A percentile compares a stretch with the other conserved stretches of the same genome.
These are phyloP conservation scores for Archegozetes longisetosus DNA, from an alignment of 1,140 invertebrate species.

Conservation along the genomic window DNA sequence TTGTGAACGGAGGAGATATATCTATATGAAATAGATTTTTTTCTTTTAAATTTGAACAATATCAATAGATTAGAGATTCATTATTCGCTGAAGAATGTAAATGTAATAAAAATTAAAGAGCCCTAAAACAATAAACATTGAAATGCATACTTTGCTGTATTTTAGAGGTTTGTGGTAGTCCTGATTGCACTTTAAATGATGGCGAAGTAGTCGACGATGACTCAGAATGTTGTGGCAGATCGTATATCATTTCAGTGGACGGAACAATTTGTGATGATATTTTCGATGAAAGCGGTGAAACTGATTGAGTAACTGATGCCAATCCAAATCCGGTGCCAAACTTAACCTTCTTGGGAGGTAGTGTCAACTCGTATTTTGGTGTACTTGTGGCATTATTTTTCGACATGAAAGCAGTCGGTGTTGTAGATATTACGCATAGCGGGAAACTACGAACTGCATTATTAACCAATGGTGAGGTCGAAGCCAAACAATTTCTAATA, in stretches of 20 bases:
- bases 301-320: background rate
- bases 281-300: background rate
- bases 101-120: background rate
- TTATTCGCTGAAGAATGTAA: background rate
- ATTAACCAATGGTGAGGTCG: background rate
- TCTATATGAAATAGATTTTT: too few relatives aligned
- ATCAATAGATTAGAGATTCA: background rate
- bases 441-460: background rate
- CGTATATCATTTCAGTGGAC: background rate
- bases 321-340: too few relatives aligned
- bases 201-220: background rate
- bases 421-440: background rate
- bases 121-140: too few relatives aligned
- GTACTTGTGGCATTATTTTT: background rate
- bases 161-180: background rate
- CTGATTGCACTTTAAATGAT: background rate
- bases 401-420: background rate
- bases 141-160: background rate
- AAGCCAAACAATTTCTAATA: background rate
- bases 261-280: background rate
- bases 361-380: background rate
- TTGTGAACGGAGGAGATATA: background rate
- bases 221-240: background rate
- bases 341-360: background rate
- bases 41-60: background rate